phyloP scores from a whole-genome alignment of 2,113 vertebrate species.

The Sander lucioperca region DNA sequence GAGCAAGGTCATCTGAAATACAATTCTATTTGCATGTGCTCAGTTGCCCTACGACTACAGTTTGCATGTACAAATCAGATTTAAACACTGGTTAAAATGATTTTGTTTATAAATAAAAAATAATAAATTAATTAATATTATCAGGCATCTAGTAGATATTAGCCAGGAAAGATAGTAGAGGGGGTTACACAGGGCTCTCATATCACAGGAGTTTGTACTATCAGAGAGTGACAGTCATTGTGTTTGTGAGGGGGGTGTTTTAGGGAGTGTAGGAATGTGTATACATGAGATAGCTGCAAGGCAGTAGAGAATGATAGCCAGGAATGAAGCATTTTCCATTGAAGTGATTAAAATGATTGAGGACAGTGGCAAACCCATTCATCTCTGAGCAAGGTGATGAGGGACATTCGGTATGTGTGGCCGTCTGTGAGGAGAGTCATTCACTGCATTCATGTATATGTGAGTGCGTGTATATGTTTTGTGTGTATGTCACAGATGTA shows the following conservation, averaged over 20 bases:
- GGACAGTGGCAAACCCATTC: constrained; percentile 80
- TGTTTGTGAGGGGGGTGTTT: constrained; percentile 36
- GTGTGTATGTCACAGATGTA: constrained; percentile 68
- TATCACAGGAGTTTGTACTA: constrained; percentile 20
- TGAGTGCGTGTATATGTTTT: constrained; percentile 15
- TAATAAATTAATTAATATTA: neutral
- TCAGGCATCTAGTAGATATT: neutral
- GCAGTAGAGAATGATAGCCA: constrained; percentile 70
- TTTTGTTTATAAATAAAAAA: neutral
- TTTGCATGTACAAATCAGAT: too few relatives aligned
- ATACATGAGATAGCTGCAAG: constrained; percentile 72
- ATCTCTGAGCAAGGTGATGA: constrained; percentile 85
- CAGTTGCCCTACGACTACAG: too few relatives aligned
- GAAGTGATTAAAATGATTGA: constrained; percentile 87
- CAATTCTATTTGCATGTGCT: constrained; percentile 47
- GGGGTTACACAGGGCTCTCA: constrained; percentile 14
- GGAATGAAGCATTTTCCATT: constrained; percentile 80
- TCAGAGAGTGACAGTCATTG: constrained; percentile 20
- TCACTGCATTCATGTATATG: constrained; percentile 26
- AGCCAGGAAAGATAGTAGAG: neutral
- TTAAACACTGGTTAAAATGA: too few relatives aligned
- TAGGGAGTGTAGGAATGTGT: constrained; percentile 52
- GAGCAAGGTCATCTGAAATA: constrained; percentile 63
- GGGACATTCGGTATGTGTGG: constrained; percentile 66
- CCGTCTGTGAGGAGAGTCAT: constrained; percentile 50